Evolutionary conservation across 2,113 vertebrate species (phyloP).

Genomic region (Chunga burmeisteri): DNA sequence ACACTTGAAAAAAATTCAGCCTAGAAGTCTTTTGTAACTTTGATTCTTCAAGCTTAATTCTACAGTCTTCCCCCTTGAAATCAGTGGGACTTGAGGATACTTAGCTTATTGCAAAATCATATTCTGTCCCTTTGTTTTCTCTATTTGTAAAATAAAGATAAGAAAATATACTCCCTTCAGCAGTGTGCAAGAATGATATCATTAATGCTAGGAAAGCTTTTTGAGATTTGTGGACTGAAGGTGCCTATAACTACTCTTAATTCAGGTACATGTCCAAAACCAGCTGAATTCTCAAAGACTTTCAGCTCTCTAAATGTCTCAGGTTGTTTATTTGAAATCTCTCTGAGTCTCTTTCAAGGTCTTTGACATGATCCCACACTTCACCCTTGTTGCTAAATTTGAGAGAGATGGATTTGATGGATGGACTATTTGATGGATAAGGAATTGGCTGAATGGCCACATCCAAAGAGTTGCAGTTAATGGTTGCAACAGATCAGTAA

Average conservation of each 20-base stretch:
- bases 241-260: background rate
- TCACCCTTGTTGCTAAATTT: background rate
- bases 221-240: background rate
- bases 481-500: too few species aligned
- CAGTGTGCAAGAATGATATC: background rate
- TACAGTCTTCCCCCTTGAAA: background rate
- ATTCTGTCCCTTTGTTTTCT: background rate
- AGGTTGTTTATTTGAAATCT: background rate
- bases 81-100: background rate
- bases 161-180: background rate
- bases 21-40: background rate
- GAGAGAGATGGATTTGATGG: background rate
- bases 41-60: background rate
- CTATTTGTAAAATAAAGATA: background rate
- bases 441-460: background rate
- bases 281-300: background rate
- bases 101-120: background rate
- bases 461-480: background rate
- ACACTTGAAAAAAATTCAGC: background rate
- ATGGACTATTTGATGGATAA: accelerated
- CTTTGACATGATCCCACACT: background rate
- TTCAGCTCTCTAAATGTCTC: background rate
- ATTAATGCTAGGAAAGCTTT: background rate
- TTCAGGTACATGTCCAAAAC: background rate
- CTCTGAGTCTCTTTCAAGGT: background rate